These are phyloP conservation scores for Chauna torquata DNA, from an alignment of 2,113 vertebrate species.

Conservation along the genomic window DNA sequence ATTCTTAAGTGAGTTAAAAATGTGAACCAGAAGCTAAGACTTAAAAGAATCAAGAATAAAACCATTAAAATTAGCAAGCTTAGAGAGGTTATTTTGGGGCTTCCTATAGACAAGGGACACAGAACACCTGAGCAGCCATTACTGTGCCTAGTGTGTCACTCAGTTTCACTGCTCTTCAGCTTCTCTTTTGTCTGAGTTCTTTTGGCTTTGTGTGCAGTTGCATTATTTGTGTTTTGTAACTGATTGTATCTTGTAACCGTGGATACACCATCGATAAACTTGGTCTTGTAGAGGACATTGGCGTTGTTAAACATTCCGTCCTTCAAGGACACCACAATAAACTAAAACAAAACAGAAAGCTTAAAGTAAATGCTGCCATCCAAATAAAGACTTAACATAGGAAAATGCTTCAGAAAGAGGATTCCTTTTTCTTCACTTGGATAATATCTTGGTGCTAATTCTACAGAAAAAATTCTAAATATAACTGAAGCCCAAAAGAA, in stretches of 20 bases:
- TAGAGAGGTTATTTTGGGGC: neutral
- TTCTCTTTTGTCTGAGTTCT: slow-evolving; percentile 73
- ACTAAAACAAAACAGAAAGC: slow-evolving; percentile 76
- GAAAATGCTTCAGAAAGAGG: neutral
- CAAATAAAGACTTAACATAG: neutral
- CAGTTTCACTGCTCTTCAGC: neutral
- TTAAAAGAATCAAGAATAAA: too few relatives aligned
- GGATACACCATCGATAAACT: slow-evolving; percentile 93
- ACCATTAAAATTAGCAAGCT: neutral
- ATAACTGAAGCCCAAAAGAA: neutral
- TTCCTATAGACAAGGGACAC: fast-evolving
- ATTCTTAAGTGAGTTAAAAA: fast-evolving
- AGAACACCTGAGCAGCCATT: fast-evolving
- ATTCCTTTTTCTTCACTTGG: neutral
- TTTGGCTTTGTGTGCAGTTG: slow-evolving; percentile 13
- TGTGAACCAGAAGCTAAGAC: fast-evolving
- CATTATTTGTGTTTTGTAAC: slow-evolving; percentile 21
- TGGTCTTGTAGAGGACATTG: slow-evolving; percentile 94
- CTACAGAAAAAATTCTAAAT: fast-evolving
- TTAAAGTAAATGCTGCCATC: neutral
- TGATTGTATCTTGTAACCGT: slow-evolving; percentile 83
- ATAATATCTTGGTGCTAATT: neutral
- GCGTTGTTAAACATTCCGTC: slow-evolving; percentile 99
- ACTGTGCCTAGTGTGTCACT: neutral
- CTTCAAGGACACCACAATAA: slow-evolving; percentile 96